Evolutionary conservation across 35 echinoderm and acorn worm genomes (phyloP).

Genomic region (Hemicentrotus pulcherrimus): DNA sequence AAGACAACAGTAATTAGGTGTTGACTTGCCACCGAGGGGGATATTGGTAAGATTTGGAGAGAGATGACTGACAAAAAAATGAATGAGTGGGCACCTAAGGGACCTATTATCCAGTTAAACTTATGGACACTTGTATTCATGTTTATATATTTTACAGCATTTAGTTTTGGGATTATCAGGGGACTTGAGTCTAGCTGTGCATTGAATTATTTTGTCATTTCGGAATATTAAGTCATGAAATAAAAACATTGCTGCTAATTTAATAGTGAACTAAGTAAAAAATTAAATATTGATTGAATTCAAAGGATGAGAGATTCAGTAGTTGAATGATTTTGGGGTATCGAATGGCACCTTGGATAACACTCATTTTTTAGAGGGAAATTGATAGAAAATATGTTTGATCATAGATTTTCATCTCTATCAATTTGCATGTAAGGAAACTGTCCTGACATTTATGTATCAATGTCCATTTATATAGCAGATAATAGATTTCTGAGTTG

Average conservation of each 20-base stretch:
- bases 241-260: not conserved
- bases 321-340: too few relatives aligned
- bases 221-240: not conserved
- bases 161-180: not conserved
- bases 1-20: slow-evolving; percentile 24
- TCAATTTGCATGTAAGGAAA: too few relatives aligned
- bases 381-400: too few relatives aligned
- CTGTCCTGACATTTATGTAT: too few relatives aligned
- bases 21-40: not conserved
- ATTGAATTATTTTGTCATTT: not conserved
- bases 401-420: too few relatives aligned
- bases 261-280: not conserved
- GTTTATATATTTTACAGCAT: slow-evolving; percentile 1
- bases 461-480: too few relatives aligned
- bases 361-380: too few relatives aligned
- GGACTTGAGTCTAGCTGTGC: not conserved
- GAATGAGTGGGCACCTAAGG: not conserved
- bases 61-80: slow-evolving; percentile 15
- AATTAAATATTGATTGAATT: too few relatives aligned
- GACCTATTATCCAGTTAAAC: not conserved
- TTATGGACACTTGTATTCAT: slow-evolving; percentile 24
- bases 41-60: not conserved
- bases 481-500: too few relatives aligned
- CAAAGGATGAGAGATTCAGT: too few relatives aligned
- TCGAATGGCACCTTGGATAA: too few relatives aligned